Base-by-base conservation (phyloP, 2,888 invertebrate species). In the Caenorhabditis imperialis region DNA sequence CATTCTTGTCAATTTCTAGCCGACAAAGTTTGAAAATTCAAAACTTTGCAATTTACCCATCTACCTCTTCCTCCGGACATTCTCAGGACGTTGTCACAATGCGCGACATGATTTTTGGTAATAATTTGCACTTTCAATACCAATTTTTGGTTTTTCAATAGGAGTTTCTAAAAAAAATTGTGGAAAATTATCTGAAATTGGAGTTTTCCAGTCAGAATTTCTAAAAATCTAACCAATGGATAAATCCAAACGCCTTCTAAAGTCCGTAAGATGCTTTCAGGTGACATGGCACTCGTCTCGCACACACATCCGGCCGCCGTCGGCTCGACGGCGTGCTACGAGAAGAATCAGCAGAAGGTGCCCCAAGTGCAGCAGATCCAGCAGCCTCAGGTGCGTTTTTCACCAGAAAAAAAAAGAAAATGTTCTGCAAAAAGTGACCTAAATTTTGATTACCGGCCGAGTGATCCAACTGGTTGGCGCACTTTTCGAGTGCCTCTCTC, bases 281-380 rank as follows among this genome's bases (percentile, higher is more conserved):
- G 77, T 62, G 79, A 79, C 47, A 79, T 79, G 79, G 79, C 79
- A 38, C 60, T 79, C 5, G 79, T 79, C 18, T 79, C 79, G n/a
- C 79, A 79, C 47, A 75, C 75, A 27, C 75, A 75, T 60, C 75
- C 69, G 18, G 65, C 79, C 14, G 62, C 79, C 45, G 77, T 77
- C 35, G 77, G 77, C 42, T 72, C 79, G 25, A 73, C 77, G 25
- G 63, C 75, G 45, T 79, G 77, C 65, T 67, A 77, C 30, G 77
- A 71, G 35, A 67, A 75, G 44, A 73, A 73, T 60, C 71, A 71
- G 50, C 69, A 75, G 33, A 60, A 75, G 47, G 60, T 44, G 42
- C 72, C 57, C 40, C 75, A 69, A 51, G 61, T 65, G 16, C 69
- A 33, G 14, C 54, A 53, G 37, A 70, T 63, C 30, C 47, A 55